Base-by-base conservation (phyloP, 2,888 invertebrate species). In the Amblyjoppa proteus region DNA sequence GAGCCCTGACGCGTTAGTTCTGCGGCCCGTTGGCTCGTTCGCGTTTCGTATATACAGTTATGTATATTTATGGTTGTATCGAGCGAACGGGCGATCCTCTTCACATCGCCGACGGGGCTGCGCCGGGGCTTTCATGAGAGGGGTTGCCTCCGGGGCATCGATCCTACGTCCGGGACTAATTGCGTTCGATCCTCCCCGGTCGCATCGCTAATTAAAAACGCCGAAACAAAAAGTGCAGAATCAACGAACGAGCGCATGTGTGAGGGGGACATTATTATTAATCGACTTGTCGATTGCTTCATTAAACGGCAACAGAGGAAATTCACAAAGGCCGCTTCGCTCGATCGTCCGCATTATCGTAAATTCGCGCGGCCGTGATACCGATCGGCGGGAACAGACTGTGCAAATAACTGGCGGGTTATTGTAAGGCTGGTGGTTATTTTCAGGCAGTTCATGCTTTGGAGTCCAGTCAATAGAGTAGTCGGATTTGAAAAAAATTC, bases 111-210 rank as follows among this genome's bases (percentile, higher is more conserved):
- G 79, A 83, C 80, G 56, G 68, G 68, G 31, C 31, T 34, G 2
- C 6, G 49, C 73, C 45, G 53, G 53, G 58, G 73, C 77, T 78
- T 73, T 83, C 79, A 70, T 81, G 45, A n/a, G 53, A 11, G 56
- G 56, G 74, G 64, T 20, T 51, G 56, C 80, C 79, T 75, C 38
- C 75, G 75, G 81, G 76, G 85, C 87, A 87, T 88, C 86, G 85
- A 86, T 87, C 80, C 74, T 45, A 25, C 71, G 78, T 85, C 71
- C 85, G 75, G 76, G 84, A 86, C 86, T 88, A 88, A 88, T 88
- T 88, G 88, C 84, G 76, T 85, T 86, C 86, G 85, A 85, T 83
- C 45, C 71, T 83, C 45, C 71, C 45, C 69, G 66, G 45, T 69
- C 80, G 41, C 45, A 45, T 69, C 68, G 71, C 75, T 85, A 83